These are phyloP conservation scores for Vollenhovia emeryi DNA, from an alignment of 1,140 invertebrate genomes.

Conservation along the genomic window DNA sequence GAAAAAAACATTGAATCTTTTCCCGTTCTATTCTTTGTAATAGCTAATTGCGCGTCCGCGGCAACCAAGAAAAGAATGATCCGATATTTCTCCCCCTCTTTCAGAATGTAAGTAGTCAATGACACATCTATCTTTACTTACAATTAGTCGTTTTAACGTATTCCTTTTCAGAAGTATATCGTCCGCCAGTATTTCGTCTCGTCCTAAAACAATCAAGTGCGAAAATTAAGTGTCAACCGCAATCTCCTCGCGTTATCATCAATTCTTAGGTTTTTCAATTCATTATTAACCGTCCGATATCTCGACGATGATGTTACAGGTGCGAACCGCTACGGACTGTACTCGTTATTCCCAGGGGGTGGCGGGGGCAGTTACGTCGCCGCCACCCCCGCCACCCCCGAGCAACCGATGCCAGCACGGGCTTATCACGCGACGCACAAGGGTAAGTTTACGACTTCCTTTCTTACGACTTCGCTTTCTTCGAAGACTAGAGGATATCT, in stretches of 20 bases:
- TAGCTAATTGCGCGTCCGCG: background rate
- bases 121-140: background rate
- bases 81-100: background rate
- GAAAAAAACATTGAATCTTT: background rate
- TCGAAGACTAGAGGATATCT: background rate
- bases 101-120: background rate
- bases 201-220: too few species aligned
- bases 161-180: background rate
- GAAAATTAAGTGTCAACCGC: background rate
- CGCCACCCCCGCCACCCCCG: constrained; percentile 83
- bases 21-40: background rate
- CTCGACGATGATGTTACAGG: constrained; percentile 82
- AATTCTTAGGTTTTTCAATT: constrained; percentile 13
- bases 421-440: constrained; percentile 87
- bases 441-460: constrained; percentile 79
- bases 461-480: constrained; percentile 24
- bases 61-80: background rate
- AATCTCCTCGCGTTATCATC: background rate
- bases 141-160: background rate
- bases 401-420: constrained; percentile 83
- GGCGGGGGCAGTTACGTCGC: constrained; percentile 83
- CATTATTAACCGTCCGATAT: constrained; percentile 34
- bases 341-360: constrained; percentile 86
- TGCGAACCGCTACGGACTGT: constrained; percentile 86
- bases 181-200: background rate